Evolutionary conservation across 2,113 vertebrate genomes (phyloP), one percentile per base, ranked within the genome.

Genomic region (Triplophysa siluroides): DNA sequence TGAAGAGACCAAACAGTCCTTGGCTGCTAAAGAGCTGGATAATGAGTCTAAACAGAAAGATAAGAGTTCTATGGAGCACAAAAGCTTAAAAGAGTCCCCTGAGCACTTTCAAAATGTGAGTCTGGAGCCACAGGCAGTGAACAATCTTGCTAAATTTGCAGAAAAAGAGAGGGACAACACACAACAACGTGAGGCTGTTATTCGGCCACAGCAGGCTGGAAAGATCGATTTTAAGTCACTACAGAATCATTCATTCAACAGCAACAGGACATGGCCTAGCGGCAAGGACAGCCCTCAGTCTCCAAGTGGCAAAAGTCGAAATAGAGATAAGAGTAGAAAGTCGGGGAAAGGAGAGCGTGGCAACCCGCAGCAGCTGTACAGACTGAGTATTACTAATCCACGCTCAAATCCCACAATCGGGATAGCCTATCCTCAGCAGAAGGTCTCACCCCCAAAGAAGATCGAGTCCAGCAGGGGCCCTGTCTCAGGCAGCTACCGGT

Each of bases 141-240:
- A 84, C 83, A 90, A 80, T 78, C 83, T 86, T 43, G 69, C 90
- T 77, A 90, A 90, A 62, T 87, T 87, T 58, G 23, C 87, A 87
- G 83, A 90, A 80, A 96, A 93, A 86, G 92, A 94, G 68, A 91
- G 88, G 87, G 95, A 95, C 78, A 88, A 88, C 80, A 89, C 92
- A 8, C 92, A 92, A 87, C 96, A 97, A 85, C 91, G 95, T 60
- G 96, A 97, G 88, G 96, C 96, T 72, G 92, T 96, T 80, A 94
- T 96, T 87, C 92, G 93, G 85, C 95, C 92, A 0, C 94, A 93
- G 89, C 96, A 95, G 85, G 90, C 93, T 0, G 93, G 94, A 7
- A 95, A 94, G 80, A 95, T 94, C 64, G 93, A 95, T 88, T 95
- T 95, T 87, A 95, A 93, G 83, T 95, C 95, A 61, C 87, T 94